phyloP scores from a whole-genome alignment of 2,113 vertebrate species.

The Ranitomeya imitator region DNA sequence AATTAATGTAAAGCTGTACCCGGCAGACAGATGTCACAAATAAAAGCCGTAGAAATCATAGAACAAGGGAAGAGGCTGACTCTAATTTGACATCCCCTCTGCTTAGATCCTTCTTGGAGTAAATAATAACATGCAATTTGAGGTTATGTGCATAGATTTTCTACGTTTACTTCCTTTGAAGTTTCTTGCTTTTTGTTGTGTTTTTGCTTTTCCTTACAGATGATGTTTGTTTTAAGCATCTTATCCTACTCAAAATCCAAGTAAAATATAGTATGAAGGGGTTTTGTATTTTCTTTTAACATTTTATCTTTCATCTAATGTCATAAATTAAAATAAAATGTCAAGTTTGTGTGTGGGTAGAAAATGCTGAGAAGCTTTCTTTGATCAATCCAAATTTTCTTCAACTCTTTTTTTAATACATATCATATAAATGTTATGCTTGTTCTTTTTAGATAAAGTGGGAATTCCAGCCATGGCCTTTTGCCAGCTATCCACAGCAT shows the following conservation, averaged over 20 bases:
- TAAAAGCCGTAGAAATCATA: slow-evolving; percentile 22
- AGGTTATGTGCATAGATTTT: slow-evolving; percentile 31
- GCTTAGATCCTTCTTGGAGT: slow-evolving; percentile 8
- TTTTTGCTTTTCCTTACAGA: slow-evolving; percentile 26
- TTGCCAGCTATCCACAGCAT: too few relatives aligned
- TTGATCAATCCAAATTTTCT: slow-evolving; percentile 1
- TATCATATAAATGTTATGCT: not conserved
- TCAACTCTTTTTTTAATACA: not conserved
- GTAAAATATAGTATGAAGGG: slow-evolving; percentile 31
- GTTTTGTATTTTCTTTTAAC: slow-evolving; percentile 27
- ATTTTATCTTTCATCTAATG: slow-evolving; percentile 44
- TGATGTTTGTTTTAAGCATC: slow-evolving; percentile 32
- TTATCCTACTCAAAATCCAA: slow-evolving; percentile 14
- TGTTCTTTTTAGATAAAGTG: too few relatives aligned
- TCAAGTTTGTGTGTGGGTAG: slow-evolving; percentile 21
- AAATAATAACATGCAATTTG: slow-evolving; percentile 36
- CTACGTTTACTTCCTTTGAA: slow-evolving; percentile 42
- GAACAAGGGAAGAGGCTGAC: slow-evolving; percentile 30
- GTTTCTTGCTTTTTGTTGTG: not conserved
- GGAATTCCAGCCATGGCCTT: too few relatives aligned
- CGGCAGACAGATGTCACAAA: slow-evolving; percentile 41
- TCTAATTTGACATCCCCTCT: slow-evolving; percentile 22
- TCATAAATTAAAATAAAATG: slow-evolving; percentile 21
- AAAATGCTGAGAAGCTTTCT: not conserved
- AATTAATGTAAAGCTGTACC: slow-evolving; percentile 6